Evolutionary conservation across 2,113 vertebrate species (phyloP).

Genomic region (Dascyllus trimaculatus): DNA sequence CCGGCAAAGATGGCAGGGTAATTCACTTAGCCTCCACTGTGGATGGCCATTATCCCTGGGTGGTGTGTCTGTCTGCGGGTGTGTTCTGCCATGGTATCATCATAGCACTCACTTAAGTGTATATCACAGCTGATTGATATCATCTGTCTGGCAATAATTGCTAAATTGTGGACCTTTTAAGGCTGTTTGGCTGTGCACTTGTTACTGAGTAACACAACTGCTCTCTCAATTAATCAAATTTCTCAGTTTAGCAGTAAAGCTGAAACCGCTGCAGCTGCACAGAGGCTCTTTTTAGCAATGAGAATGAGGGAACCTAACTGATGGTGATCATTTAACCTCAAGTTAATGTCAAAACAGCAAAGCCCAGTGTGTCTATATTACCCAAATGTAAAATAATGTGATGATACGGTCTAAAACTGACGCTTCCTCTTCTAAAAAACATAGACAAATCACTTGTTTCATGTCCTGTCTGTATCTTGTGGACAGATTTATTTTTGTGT

Average conservation of each 20-base stretch:
- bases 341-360: no score
- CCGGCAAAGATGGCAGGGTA: conserved; percentile 61
- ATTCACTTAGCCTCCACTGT: conserved; percentile 72
- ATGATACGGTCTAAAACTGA: no score
- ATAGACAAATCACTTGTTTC: no score
- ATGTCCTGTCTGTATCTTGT: no score
- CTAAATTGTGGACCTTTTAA: conserved; percentile 66
- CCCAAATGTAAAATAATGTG: no score
- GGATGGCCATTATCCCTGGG: conserved; percentile 73
- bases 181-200: conserved; percentile 37
- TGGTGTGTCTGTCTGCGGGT: conserved; percentile 61
- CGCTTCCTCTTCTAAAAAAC: no score
- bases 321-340: neutral
- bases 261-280: neutral
- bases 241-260: conserved; percentile 33
- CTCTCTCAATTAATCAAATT: conserved; percentile 43
- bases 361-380: no score
- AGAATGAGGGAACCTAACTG: neutral
- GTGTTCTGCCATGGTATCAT: conserved; percentile 66
- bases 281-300: conserved; percentile 18
- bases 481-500: no score
- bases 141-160: conserved; percentile 60
- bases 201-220: conserved; percentile 32
- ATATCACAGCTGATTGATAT: conserved; percentile 68
- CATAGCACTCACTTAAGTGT: conserved; percentile 65